Evolutionary conservation across 2,797 vertebrate species (phyloP), one percentile per base, ranked within the genome.

Genomic region (Gymnothorax javanicus): DNA sequence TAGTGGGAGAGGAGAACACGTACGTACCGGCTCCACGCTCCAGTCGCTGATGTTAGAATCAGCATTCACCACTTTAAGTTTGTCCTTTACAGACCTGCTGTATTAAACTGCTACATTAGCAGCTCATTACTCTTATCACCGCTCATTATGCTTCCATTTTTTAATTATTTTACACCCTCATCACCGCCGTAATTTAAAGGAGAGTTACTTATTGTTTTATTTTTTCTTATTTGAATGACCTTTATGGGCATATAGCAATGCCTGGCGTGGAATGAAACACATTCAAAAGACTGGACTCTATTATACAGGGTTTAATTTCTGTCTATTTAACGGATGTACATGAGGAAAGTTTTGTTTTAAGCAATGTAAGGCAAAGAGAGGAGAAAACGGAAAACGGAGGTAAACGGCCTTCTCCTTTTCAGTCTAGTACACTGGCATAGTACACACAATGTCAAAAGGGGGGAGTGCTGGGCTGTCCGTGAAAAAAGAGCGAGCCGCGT

Each of bases 1-100:
- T 99, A 89, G 96, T 99, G 87, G 99, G 98, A 88, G 98, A 99
- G 89, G 99, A 99, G 91, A 99, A 97, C 95, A 98, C 94, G 98
- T 99, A 96, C 91, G 98, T 96, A 62, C 57, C 59, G 2, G 2
- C 73, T 86, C 89, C 57, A 60, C 87, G 17, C 43, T 9, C 6
- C 15, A 17, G 50, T 56, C 27, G 50, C 27, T 5, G n/a, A 67
- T 67, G 62, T 67, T n/a, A n/a, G n/a, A 7, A 67, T 67, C 62
- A 25, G 23, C 67, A 60, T 62, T 62, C 15, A n/a, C n/a, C 50
- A 7, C 5, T 13, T 52, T 6, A 58, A 79, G 33, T 43, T 73
- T 60, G 33, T 25, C 1, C 56, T 77, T 33, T 67, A 1, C 20
- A 67, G 62, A 67, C 60, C 60, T 62, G 60, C 60, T 62, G 60